Conservation (phyloP, 1,140 invertebrate genomes). For the Nymphalis io region DNA sequence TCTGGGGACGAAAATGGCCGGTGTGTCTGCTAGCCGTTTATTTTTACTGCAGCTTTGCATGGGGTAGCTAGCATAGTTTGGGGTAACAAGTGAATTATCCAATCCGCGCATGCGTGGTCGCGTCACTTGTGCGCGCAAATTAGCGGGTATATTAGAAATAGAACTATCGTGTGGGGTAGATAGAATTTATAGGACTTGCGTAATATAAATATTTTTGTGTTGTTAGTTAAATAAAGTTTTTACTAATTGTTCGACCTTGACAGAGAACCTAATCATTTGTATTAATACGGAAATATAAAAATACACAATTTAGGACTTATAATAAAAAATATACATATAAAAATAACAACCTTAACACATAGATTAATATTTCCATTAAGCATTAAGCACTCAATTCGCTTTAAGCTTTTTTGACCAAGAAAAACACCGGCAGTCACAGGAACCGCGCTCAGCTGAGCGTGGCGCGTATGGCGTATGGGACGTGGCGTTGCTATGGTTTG, state of each 20-base stretch:
- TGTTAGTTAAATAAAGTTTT: background rate
- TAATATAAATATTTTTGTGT: background rate
- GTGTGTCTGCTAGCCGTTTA: constrained; percentile 45
- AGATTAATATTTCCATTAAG: background rate
- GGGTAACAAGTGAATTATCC: constrained; percentile 71
- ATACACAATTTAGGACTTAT: no score
- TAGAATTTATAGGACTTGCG: constrained; percentile 22
- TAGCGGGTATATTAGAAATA: constrained; percentile 58
- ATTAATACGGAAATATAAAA: no score
- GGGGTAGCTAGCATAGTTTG: constrained; percentile 67
- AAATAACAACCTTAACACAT: no score
- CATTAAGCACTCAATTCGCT: background rate
- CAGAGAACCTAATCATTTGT: background rate
- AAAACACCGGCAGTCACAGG: constrained; percentile 40
- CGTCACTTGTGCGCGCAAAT: constrained; percentile 58
- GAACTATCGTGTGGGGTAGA: constrained; percentile 57
- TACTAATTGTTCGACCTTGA: background rate
- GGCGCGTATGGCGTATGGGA: constrained; percentile 48
- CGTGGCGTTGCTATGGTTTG: constrained; percentile 20
- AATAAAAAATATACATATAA: no score
- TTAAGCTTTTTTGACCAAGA: constrained; percentile 1
- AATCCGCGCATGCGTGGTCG: constrained; percentile 74
- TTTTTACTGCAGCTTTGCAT: constrained; percentile 70
- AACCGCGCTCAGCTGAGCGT: constrained; percentile 50
- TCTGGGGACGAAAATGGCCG: constrained; percentile 65